Evolutionary conservation across 2,888 invertebrate species (phyloP).

Genomic region (Hedya salicella): DNA sequence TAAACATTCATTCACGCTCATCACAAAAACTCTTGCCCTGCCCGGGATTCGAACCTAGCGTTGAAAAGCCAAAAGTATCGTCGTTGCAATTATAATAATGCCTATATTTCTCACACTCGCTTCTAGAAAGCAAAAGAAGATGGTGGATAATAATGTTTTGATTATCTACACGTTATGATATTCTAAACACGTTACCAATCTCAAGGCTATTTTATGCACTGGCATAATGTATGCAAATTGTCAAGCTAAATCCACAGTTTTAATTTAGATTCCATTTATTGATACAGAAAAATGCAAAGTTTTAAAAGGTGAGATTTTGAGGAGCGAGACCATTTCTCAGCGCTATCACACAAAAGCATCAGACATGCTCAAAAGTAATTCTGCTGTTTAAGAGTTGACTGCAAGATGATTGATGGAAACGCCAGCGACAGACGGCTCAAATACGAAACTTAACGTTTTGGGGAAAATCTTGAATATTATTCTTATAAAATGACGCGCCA

Average conservation of each 20-base stretch:
- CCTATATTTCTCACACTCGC: too few species aligned
- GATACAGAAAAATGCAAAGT: slow-evolving; percentile 22
- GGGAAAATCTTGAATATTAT: slow-evolving; percentile 49
- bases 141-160: background rate
- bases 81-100: too few species aligned
- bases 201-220: background rate
- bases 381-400: slow-evolving; percentile 71
- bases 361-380: slow-evolving; percentile 76
- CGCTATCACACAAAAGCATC: slow-evolving; percentile 68
- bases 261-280: slow-evolving; percentile 27
- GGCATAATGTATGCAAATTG: background rate
- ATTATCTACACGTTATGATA: background rate
- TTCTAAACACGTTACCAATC: too few species aligned
- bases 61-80: too few species aligned
- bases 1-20: too few species aligned
- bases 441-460: slow-evolving; percentile 54
- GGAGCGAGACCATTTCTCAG: slow-evolving; percentile 66
- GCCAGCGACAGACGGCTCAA: slow-evolving; percentile 68
- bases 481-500: slow-evolving; percentile 38
- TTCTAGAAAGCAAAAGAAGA: too few species aligned
- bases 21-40: too few species aligned
- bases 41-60: too few species aligned
- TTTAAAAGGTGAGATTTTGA: slow-evolving; percentile 31
- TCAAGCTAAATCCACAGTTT: background rate
- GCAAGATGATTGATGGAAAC: slow-evolving; percentile 76